phyloP scores from a whole-genome alignment of 2,797 vertebrate species.

The Morus bassanus region DNA sequence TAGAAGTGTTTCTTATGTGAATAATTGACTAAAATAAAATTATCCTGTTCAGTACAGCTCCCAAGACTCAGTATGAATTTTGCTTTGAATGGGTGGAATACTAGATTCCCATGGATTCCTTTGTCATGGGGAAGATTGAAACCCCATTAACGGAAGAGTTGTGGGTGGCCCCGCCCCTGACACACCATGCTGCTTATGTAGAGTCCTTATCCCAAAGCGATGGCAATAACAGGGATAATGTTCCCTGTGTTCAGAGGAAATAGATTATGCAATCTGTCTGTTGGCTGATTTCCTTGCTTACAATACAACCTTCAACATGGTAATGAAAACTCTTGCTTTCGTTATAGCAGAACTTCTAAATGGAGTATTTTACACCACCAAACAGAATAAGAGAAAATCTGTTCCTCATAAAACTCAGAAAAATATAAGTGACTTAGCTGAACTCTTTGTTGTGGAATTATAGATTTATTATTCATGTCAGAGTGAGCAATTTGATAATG shows the following conservation, averaged over 20 bases:
- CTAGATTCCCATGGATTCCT: neutral
- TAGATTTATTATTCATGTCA: conserved; percentile 31
- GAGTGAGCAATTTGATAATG: conserved; percentile 29
- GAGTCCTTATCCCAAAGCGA: neutral
- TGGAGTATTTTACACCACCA: neutral
- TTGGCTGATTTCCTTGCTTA: conserved; percentile 10
- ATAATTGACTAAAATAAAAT: neutral
- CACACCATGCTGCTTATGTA: neutral
- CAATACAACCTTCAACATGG: neutral
- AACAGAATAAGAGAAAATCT: neutral
- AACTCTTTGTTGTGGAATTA: neutral
- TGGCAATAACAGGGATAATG: neutral
- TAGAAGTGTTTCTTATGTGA: neutral
- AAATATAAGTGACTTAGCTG: neutral
- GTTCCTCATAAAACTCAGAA: neutral
- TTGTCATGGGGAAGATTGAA: neutral
- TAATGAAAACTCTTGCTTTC: neutral
- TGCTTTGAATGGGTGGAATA: neutral
- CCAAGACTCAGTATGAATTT: neutral
- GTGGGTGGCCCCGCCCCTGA: neutral
- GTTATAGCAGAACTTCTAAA: neutral
- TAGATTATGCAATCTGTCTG: neutral
- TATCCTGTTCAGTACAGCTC: neutral
- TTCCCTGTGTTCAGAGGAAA: neutral
- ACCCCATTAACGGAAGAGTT: neutral